Evolutionary conservation across 92 coral and sea anemone species (phyloP).

Genomic region (Meandrina meandrites): DNA sequence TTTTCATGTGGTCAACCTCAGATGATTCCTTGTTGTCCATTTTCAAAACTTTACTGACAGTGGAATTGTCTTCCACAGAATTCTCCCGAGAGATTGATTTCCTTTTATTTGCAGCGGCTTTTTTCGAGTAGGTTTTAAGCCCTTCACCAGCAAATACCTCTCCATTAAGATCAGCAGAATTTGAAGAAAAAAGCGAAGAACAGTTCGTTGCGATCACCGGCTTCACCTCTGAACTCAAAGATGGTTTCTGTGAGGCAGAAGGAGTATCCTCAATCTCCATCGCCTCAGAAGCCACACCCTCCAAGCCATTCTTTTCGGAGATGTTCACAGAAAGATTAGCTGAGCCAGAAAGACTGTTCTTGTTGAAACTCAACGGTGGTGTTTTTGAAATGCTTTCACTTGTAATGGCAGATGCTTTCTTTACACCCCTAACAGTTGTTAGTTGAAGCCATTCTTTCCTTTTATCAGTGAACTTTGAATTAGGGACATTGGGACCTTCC

Average conservation of each 20-base stretch:
- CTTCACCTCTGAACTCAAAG: background rate
- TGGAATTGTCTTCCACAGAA: background rate
- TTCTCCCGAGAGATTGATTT: slow-evolving; percentile 15
- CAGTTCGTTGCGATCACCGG: background rate
- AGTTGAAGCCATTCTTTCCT: background rate
- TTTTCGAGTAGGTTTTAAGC: slow-evolving; percentile 33
- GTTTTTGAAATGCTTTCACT: background rate
- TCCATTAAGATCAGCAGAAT: slow-evolving; percentile 1
- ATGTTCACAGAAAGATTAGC: background rate
- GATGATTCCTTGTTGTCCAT: slow-evolving; percentile 21
- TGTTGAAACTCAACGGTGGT: background rate
- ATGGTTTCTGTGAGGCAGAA: background rate
- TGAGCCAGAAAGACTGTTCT: background rate
- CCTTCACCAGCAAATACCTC: slow-evolving; percentile 18
- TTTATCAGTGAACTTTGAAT: background rate
- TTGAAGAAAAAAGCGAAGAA: slow-evolving; percentile 23
- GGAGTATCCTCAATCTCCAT: background rate
- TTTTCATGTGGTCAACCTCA: background rate
- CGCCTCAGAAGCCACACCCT: background rate
- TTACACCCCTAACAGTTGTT: slow-evolving; percentile 7
- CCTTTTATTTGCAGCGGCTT: slow-evolving; percentile 11
- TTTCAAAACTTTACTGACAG: slow-evolving; percentile 26
- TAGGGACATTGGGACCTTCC: background rate
- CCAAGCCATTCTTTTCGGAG: background rate
- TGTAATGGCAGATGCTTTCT: background rate